These are phyloP conservation scores for Falcunculus frontatus DNA, from an alignment of 2,113 vertebrate species.

Conservation along the genomic window DNA sequence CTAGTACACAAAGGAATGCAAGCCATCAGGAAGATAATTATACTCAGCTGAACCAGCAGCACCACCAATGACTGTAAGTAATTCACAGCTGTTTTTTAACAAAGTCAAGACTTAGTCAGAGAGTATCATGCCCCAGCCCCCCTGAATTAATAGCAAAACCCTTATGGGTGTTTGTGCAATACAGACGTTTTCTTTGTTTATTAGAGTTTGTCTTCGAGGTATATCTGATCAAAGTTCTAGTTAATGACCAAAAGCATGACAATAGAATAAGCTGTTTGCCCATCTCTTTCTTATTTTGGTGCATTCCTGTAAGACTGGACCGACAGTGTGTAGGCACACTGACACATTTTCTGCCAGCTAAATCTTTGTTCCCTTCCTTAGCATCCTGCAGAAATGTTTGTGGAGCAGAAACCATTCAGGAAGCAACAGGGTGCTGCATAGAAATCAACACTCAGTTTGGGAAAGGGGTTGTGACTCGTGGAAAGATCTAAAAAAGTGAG, in stretches of 20 bases:
- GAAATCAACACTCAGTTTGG: neutral
- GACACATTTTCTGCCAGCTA: neutral
- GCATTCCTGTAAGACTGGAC: neutral
- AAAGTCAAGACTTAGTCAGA: neutral
- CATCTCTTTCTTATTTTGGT: neutral
- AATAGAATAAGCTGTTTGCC: neutral
- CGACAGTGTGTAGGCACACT: neutral
- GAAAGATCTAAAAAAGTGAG: neutral
- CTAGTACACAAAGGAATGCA: rapidly evolving
- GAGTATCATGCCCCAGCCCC: neutral
- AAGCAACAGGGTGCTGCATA: neutral
- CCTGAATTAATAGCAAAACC: neutral
- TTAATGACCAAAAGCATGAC: neutral
- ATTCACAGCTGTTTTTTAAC: neutral
- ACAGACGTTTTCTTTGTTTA: neutral
- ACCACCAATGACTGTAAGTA: neutral
- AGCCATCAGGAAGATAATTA: neutral
- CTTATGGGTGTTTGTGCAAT: neutral
- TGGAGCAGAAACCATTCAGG: neutral
- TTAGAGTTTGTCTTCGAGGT: neutral
- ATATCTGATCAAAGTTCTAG: neutral
- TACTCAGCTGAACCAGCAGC: neutral
- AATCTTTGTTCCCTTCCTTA: neutral
- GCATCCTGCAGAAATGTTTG: neutral
- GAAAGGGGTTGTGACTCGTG: neutral